Conservation (phyloP, 2,797 vertebrate genomes). For the Garrulus glandarius region DNA sequence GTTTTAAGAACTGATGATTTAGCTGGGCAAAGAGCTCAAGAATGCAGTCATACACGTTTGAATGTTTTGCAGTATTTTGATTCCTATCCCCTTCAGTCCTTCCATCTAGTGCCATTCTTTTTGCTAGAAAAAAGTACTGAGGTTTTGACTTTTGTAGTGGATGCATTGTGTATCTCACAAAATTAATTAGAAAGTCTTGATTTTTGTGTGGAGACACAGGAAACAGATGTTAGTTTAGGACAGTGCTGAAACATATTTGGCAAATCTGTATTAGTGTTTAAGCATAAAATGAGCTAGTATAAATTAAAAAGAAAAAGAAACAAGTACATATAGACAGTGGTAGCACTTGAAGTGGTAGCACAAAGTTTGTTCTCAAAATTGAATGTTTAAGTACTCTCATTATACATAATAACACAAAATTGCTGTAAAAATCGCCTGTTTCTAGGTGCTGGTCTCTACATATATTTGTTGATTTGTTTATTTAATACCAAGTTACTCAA, state of each 20-base stretch:
- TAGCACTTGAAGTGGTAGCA: slow-evolving; percentile 37
- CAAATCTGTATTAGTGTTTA: not conserved
- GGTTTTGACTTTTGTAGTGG: not conserved
- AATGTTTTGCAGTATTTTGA: not conserved
- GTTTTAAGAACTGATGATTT: not conserved
- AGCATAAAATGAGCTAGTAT: not conserved
- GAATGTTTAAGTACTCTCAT: slow-evolving; percentile 82
- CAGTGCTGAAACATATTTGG: not conserved
- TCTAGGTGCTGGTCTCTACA: slow-evolving; percentile 71
- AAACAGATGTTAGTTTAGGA: not conserved
- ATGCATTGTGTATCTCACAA: not conserved
- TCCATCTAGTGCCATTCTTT: not conserved
- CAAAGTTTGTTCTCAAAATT: slow-evolving; percentile 74
- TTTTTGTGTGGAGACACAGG: not conserved
- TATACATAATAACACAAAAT: slow-evolving; percentile 76
- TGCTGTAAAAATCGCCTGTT: slow-evolving; percentile 71
- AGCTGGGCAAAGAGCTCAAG: not conserved
- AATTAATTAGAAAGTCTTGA: not conserved
- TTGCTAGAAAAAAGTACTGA: not conserved
- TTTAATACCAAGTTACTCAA: slow-evolving; percentile 76
- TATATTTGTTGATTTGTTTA: slow-evolving; percentile 70
- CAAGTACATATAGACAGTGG: not conserved
- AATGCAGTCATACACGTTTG: not conserved
- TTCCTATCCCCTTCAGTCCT: not conserved
- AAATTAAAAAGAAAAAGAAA: not conserved